Percentiles rank a stretch among this genome's conserved stretches.
Conservation (phyloP, 2,113 vertebrate species). For the Ellobius talpinus region DNA sequence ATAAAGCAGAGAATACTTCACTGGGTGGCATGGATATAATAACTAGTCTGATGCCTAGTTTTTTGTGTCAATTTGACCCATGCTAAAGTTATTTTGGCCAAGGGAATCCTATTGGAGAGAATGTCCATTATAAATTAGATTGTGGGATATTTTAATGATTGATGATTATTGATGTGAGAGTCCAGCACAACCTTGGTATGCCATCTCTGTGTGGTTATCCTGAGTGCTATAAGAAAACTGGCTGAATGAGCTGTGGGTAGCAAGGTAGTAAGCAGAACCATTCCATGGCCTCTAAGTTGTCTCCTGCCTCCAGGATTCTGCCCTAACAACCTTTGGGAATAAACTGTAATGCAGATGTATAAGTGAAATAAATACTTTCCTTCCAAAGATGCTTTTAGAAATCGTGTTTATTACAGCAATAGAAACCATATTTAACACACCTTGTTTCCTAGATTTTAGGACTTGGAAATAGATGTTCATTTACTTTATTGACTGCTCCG, state of each 20-base stretch:
- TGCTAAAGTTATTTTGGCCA: background rate
- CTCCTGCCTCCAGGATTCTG: background rate
- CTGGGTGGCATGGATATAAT: background rate
- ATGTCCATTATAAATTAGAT: background rate
- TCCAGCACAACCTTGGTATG: background rate
- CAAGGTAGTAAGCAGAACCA: background rate
- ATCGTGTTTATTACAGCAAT: background rate
- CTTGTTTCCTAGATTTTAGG: background rate
- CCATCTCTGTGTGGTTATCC: background rate
- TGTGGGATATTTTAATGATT: background rate
- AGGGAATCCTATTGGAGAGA: background rate
- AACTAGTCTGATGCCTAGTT: background rate
- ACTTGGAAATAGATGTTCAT: background rate
- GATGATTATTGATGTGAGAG: background rate
- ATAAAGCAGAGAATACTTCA: background rate
- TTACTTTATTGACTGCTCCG: background rate
- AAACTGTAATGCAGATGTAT: background rate
- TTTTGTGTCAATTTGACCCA: background rate
- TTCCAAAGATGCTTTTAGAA: background rate
- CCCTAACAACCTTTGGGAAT: background rate
- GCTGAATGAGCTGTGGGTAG: background rate
- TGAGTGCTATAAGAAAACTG: background rate
- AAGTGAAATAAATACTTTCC: background rate
- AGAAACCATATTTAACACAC: background rate
- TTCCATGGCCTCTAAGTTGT: background rate